Conservation (phyloP, 1,140 invertebrate species). For the Drosophila asahinai region DNA sequence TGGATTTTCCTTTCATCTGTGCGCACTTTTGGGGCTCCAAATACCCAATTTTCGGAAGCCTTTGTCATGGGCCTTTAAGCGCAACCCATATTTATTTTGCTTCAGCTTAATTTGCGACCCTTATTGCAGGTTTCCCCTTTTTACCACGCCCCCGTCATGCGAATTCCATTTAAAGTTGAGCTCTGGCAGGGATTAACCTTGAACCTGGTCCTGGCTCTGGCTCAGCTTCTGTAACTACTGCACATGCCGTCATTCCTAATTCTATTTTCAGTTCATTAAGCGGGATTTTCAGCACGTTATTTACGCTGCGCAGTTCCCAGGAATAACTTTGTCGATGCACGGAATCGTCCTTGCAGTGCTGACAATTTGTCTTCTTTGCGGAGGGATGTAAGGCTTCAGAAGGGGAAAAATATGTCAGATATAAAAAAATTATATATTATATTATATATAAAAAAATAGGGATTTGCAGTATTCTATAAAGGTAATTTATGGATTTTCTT, state of each 20-base stretch:
- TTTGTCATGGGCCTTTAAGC: slow-evolving; percentile 7
- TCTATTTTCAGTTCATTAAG: slow-evolving; percentile 80
- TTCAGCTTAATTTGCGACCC: slow-evolving; percentile 28
- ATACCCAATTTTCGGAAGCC: not conserved
- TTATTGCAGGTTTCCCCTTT: slow-evolving; percentile 28
- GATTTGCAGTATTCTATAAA: too few species aligned
- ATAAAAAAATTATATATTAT: too few species aligned
- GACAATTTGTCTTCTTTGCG: not conserved
- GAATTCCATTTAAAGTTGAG: slow-evolving; percentile 46
- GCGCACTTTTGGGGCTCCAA: slow-evolving; percentile 21
- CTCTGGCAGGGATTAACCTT: slow-evolving; percentile 56
- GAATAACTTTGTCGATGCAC: slow-evolving; percentile 46
- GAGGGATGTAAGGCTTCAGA: not conserved
- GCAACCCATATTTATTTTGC: slow-evolving; percentile 5
- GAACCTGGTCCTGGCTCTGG: slow-evolving; percentile 37
- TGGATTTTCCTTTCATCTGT: slow-evolving; percentile 14
- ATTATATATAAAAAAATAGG: too few species aligned
- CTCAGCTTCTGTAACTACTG: slow-evolving; percentile 18
- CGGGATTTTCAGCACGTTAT: slow-evolving; percentile 72
- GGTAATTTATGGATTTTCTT: too few species aligned
- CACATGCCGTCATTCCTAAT: slow-evolving; percentile 59
- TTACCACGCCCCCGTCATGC: too few species aligned
- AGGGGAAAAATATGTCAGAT: too few species aligned
- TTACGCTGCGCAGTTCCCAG: slow-evolving; percentile 47
- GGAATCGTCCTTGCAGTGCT: slow-evolving; percentile 12